A percentile compares a stretch with the other conserved stretches of the same genome.
Evolutionary conservation across 2,888 invertebrate genomes (phyloP).

Genomic region (Drosophila algonquin): DNA sequence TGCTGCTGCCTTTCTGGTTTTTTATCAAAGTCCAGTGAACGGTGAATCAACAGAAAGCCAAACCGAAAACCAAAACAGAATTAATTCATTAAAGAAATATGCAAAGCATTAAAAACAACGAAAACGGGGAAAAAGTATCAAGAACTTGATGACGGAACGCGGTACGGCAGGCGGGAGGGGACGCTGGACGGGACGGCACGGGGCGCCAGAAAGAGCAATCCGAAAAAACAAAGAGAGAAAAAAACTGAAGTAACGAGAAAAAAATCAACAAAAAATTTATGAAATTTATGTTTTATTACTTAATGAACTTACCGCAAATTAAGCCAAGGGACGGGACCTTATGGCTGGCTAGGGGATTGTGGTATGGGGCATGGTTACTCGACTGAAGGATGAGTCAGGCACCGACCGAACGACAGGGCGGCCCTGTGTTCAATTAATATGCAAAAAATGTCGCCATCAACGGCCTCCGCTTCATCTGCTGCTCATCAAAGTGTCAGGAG

Average conservation of each 20-base stretch:
- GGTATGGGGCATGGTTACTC: background rate
- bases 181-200: background rate
- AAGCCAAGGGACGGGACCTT: slow-evolving; percentile 60
- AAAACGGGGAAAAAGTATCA: slow-evolving; percentile 54
- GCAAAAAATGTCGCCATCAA: slow-evolving; percentile 80
- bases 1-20: slow-evolving; percentile 70
- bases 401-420: background rate
- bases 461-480: slow-evolving; percentile 41
- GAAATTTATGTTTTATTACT: slow-evolving; percentile 81
- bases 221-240: slow-evolving; percentile 10
- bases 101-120: slow-evolving; percentile 70
- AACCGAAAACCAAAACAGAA: slow-evolving; percentile 78
- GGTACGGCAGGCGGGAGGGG: background rate
- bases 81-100: slow-evolving; percentile 83
- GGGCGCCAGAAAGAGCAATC: background rate
- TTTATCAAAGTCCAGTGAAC: slow-evolving; percentile 75
- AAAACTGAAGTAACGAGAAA: slow-evolving; percentile 35
- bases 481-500: slow-evolving; percentile 50
- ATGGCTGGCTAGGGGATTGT: background rate
- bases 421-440: slow-evolving; percentile 79
- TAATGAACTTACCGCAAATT: slow-evolving; percentile 82
- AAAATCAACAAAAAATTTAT: slow-evolving; percentile 26
- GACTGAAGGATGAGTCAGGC: slow-evolving; percentile 24
- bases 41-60: slow-evolving; percentile 77
- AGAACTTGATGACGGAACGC: slow-evolving; percentile 57